These are phyloP conservation scores for Leptobrachium ailaonicum DNA, from an alignment of 2,113 vertebrate species.

Conservation along the genomic window DNA sequence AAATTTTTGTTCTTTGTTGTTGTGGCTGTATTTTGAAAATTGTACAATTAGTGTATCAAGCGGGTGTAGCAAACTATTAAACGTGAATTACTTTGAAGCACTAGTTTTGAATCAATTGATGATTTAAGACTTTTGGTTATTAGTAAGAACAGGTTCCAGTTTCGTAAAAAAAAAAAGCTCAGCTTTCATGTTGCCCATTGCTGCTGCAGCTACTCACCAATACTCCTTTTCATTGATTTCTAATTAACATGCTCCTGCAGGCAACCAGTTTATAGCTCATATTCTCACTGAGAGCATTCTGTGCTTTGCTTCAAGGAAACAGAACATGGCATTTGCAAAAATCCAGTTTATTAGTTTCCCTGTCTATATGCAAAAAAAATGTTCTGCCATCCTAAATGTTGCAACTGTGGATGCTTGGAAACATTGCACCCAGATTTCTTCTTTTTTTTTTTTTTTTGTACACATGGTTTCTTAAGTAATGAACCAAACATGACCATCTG, in stretches of 20 bases:
- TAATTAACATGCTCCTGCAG: constrained; percentile 39
- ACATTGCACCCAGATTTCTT: constrained; percentile 14
- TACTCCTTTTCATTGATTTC: constrained; percentile 11
- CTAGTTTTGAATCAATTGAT: neutral
- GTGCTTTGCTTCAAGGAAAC: constrained; percentile 34
- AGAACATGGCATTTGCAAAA: constrained; percentile 37
- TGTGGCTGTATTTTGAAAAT: too few relatives aligned
- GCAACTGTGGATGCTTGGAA: constrained; percentile 1
- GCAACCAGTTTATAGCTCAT: constrained; percentile 24
- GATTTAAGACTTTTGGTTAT: neutral
- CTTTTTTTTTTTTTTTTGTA: constrained; percentile 1
- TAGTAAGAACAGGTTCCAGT: constrained; percentile 20
- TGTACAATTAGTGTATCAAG: too few relatives aligned
- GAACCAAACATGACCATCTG: constrained; percentile 3
- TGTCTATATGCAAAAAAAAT: neutral
- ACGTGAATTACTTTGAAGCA: too few relatives aligned
- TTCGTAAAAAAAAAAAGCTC: neutral
- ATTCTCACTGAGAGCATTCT: constrained; percentile 21
- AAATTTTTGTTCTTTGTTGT: too few relatives aligned
- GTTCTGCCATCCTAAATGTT: neutral
- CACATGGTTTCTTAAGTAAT: constrained; percentile 12
- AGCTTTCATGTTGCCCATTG: constrained; percentile 17
- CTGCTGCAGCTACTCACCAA: constrained; percentile 11
- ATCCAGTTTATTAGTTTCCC: neutral
- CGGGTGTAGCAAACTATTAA: too few relatives aligned